Evolutionary conservation across 2,888 invertebrate species (phyloP), one percentile per base, ranked within the genome.

Genomic region (Melinaea menophilus): DNA sequence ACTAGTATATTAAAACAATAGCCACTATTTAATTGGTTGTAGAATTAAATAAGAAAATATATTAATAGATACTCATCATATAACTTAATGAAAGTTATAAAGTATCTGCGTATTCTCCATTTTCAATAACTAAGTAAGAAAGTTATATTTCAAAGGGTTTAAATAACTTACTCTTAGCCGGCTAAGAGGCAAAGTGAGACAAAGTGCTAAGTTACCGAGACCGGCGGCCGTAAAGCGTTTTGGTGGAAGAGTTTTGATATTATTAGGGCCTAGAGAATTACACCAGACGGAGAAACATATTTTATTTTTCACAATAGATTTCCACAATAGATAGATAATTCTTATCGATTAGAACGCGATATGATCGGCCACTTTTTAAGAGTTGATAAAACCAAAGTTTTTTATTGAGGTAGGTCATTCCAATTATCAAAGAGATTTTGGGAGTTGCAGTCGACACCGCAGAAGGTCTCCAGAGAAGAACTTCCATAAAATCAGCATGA

Each of bases 201-300:
- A 64, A 64, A 64, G 64, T 64, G 64, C 64, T 55, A 61, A 64
- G 58, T 61, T 61, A 58, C 56, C 57, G 45, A 56, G 58, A 61
- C 64, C 64, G 60, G 45, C 57, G 64, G 64, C 58, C 58, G 58
- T 64, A 64, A 64, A 64, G 58, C 64, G 64, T 61, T 64, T 64
- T 61, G 58, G 47, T 58, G 41, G 37, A 51, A 22, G 64, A 58
- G 61, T 64, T 64, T 61, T 64, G 61, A 64, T 64, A 58, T 61
- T 64, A 64, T 64, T 64, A 64, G 55, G 60, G 55, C 55, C 64
- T 55, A 58, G 64, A 61, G 64, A 64, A 46, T 48, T 34, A 3
- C 31, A 31, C 9, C 31, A 4, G 31, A 31, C 9, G 31, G 22
- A 51, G n/a, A 51, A 5, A 51, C 31, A 51, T 31, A 31, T 51